Evolutionary conservation across 2,797 vertebrate genomes (phyloP).

Genomic region (Eulemur coronatus): DNA sequence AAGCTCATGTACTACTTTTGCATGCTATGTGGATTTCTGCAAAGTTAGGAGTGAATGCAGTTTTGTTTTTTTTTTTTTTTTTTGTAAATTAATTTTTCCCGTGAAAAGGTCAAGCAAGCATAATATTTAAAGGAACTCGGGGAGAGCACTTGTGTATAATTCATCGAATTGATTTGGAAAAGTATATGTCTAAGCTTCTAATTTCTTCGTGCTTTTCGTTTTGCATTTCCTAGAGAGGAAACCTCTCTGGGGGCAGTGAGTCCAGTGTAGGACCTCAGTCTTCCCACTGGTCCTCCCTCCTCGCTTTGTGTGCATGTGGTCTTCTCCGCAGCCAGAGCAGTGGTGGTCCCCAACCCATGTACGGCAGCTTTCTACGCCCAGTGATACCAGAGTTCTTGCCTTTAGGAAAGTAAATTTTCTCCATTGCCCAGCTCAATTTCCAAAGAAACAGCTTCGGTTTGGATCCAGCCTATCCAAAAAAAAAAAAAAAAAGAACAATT

Average conservation of each 20-base stretch:
- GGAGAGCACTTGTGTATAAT: background rate
- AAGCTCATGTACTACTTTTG: background rate
- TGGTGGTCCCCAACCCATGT: background rate
- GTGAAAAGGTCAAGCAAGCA: background rate
- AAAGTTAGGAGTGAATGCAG: background rate
- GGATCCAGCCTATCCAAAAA: background rate
- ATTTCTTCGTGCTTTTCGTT: background rate
- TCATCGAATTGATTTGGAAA: background rate
- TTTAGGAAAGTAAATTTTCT: conserved; percentile 15
- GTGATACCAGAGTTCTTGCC: background rate
- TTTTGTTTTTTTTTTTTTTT: background rate
- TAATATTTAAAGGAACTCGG: background rate
- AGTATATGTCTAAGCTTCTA: background rate
- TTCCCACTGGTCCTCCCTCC: background rate
- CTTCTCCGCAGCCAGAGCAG: background rate
- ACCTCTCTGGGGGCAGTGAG: background rate
- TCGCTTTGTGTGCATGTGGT: background rate
- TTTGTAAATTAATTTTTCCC: background rate
- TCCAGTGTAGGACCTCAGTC: background rate
- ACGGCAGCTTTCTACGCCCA: background rate
- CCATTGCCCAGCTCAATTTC: conserved; percentile 22
- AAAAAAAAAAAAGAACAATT: background rate
- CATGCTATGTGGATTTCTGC: background rate
- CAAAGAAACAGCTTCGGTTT: conserved; percentile 29
- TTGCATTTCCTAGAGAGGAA: background rate